phyloP scores from a whole-genome alignment of 2,113 vertebrate species.

The Paradoxurus hermaphroditus region DNA sequence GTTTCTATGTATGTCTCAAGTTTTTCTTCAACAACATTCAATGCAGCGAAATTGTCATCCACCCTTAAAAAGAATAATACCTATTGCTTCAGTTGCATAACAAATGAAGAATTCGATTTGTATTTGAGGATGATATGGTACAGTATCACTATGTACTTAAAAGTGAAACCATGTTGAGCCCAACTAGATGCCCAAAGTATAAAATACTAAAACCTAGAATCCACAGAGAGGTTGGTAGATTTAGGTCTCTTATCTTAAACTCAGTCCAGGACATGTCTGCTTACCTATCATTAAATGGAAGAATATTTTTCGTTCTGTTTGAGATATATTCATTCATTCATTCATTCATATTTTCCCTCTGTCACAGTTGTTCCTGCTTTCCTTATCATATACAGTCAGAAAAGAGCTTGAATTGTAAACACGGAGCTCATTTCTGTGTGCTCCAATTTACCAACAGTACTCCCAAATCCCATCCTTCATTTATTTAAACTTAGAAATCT shows the following conservation, averaged over 20 bases:
- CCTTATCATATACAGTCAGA: neutral
- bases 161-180: neutral
- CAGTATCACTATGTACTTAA: neutral
- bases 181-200: neutral
- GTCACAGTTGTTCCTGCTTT: neutral
- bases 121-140: neutral
- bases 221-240: neutral
- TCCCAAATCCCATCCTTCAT: neutral
- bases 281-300: neutral
- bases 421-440: neutral
- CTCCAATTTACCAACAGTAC: neutral
- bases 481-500: neutral
- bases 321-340: neutral
- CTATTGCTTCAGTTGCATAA: neutral
- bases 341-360: neutral
- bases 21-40: neutral
- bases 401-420: neutral
- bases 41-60: neutral
- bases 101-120: neutral
- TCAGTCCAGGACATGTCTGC: neutral
- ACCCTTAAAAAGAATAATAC: neutral
- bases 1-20: neutral
- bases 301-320: neutral
- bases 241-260: neutral
- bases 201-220: neutral